These are phyloP conservation scores for Cyprinella venusta DNA, from an alignment of 2,797 vertebrate species.

Conservation along the genomic window DNA sequence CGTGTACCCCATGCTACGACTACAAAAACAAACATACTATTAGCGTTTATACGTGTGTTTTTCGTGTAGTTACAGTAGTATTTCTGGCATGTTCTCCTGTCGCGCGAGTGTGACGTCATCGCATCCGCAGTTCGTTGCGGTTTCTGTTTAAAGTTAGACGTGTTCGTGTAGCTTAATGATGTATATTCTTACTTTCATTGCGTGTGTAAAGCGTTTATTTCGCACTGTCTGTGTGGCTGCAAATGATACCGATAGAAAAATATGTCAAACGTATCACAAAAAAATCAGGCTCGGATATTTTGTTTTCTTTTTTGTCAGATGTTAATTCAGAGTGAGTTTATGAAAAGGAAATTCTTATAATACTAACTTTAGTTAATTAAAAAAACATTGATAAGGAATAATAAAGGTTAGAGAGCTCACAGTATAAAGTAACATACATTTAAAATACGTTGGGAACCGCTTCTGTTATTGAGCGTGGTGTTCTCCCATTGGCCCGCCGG, in stretches of 20 bases:
- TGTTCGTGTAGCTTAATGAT: not conserved
- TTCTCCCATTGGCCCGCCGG: conserved; percentile 69
- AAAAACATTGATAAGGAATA: not conserved
- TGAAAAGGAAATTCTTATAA: not conserved
- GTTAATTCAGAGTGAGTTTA: too few species aligned
- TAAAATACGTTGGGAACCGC: conserved; percentile 4
- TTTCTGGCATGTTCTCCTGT: conserved; percentile 72
- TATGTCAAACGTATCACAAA: not conserved
- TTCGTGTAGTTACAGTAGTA: not conserved
- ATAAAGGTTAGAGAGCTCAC: not conserved
- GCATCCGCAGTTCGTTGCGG: conserved; percentile 23
- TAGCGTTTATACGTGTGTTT: not conserved
- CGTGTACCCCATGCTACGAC: conserved; percentile 46
- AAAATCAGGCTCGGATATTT: not conserved
- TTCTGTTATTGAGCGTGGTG: conserved; percentile 71
- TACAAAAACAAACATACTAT: not conserved
- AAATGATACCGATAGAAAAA: rapidly evolving
- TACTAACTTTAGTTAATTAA: not conserved
- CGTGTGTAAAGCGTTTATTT: not conserved
- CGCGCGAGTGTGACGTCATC: conserved; percentile 69
- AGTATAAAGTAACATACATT: not conserved
- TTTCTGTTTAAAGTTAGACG: not conserved
- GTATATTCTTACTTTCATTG: not conserved
- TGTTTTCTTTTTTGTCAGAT: not conserved
- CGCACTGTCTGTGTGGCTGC: not conserved